Conservation (phyloP, 2,113 vertebrate species). For the Upupa epops region DNA sequence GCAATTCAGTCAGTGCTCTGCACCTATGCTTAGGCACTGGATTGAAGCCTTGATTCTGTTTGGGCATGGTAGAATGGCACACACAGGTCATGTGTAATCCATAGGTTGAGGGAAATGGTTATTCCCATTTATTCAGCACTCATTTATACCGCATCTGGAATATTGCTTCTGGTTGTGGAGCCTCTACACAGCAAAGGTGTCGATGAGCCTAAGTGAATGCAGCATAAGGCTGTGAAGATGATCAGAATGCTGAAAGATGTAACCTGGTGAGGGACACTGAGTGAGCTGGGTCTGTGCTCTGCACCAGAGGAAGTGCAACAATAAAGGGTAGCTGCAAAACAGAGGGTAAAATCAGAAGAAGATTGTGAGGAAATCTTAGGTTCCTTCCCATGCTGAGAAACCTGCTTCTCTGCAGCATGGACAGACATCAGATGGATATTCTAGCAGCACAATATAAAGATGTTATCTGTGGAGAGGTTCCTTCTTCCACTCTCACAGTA, state of each 20-base stretch:
- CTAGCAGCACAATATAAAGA: not conserved
- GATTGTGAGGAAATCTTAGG: not conserved
- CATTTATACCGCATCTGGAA: not conserved
- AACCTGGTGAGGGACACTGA: not conserved
- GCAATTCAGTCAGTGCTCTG: not conserved
- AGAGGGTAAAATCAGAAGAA: not conserved
- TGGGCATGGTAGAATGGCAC: not conserved
- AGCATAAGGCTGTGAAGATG: not conserved
- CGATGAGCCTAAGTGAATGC: not conserved
- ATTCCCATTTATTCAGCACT: not conserved
- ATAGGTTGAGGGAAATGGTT: not conserved
- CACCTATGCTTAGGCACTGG: not conserved
- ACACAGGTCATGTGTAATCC: not conserved
- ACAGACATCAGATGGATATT: not conserved
- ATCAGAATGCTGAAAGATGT: fast-evolving
- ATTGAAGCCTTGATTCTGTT: not conserved
- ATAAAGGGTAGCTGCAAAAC: not conserved
- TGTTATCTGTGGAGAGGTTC: not conserved
- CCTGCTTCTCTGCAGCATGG: not conserved
- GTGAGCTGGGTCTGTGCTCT: not conserved
- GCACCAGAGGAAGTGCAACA: not conserved
- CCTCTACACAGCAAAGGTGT: not conserved
- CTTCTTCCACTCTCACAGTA: not conserved
- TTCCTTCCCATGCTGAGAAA: not conserved
- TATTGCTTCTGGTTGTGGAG: not conserved